A percentile compares a stretch with the other conserved stretches of the same genome.
Evolutionary conservation across 2,113 vertebrate species (phyloP).

Genomic region (Corythornis vintsioides): DNA sequence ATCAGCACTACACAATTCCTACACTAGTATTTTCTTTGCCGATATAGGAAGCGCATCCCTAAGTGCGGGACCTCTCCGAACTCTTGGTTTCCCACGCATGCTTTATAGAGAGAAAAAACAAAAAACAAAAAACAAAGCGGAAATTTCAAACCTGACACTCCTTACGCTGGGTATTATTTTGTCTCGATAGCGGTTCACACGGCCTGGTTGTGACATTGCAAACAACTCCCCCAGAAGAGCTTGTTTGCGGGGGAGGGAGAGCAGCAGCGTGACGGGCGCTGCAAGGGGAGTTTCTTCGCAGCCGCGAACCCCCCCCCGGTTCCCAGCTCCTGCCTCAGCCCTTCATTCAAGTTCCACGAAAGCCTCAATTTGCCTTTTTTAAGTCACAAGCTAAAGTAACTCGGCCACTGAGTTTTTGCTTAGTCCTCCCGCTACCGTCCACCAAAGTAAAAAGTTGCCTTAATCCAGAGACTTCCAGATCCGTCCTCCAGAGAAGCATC

Average conservation of each 20-base stretch:
- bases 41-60: accelerated
- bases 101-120: accelerated
- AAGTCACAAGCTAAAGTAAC: background rate
- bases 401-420: background rate
- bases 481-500: background rate
- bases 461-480: constrained; percentile 31
- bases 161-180: accelerated
- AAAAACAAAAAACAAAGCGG: background rate
- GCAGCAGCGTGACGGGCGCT: accelerated
- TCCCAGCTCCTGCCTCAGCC: background rate
- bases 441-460: background rate
- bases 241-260: accelerated
- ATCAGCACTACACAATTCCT: background rate
- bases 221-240: background rate
- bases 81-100: accelerated
- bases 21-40: background rate
- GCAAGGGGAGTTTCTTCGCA: background rate
- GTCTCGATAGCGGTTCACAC: accelerated
- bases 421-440: background rate
- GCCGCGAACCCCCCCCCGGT: background rate
- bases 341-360: background rate
- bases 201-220: background rate
- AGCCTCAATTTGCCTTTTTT: background rate
- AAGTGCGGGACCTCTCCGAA: background rate
- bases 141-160: background rate